phyloP scores from a whole-genome alignment of 2,888 invertebrate genomes.

The Agrenia bidenticulata region DNA sequence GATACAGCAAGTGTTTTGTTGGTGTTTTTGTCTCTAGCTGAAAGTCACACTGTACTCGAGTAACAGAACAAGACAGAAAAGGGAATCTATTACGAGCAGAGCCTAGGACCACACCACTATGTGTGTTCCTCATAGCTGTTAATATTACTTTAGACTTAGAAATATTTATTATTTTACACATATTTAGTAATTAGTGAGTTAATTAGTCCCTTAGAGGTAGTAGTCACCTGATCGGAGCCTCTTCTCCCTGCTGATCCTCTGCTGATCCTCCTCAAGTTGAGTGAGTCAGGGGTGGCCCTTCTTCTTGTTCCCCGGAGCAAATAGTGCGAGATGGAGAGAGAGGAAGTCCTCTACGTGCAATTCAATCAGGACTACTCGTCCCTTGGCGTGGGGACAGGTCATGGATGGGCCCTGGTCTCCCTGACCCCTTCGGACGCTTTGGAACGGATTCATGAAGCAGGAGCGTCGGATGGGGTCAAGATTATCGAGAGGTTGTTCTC shows the following conservation, averaged over 20 bases:
- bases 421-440: constrained; percentile 44
- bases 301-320: no score
- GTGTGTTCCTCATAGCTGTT: neutral
- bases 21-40: no score
- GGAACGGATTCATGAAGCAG: constrained; percentile 51
- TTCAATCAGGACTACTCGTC: constrained; percentile 52
- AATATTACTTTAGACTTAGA: neutral
- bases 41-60: no score
- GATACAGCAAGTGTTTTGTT: no score
- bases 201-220: neutral
- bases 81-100: no score
- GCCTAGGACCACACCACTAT: no score
- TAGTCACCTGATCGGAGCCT: no score
- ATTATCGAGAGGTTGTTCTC: constrained; percentile 95
- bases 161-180: neutral
- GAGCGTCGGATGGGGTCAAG: constrained; percentile 76
- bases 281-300: no score
- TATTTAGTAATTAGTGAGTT: neutral
- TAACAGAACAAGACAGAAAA: no score
- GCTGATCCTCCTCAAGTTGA: no score
- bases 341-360: constrained; percentile 49
- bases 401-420: constrained; percentile 49
- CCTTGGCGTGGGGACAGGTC: constrained; percentile 50
- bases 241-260: no score
- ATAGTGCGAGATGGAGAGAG: constrained; percentile 5